Evolutionary conservation across 2,797 vertebrate genomes (phyloP).

Genomic region (Pteropus rufus): DNA sequence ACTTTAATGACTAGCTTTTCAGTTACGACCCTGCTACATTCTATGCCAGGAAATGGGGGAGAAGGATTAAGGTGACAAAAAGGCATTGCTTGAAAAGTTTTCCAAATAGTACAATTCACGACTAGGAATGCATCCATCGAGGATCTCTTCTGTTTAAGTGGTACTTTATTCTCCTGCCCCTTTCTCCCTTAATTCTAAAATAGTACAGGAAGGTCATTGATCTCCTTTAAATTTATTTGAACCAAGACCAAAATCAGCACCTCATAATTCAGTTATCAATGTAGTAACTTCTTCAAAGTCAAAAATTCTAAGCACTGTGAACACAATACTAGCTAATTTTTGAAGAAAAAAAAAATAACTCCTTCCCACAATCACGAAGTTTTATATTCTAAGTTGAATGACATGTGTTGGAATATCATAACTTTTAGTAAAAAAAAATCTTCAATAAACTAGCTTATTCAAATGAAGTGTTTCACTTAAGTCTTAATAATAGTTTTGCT

Average conservation of each 20-base stretch:
- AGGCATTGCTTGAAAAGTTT: slow-evolving; percentile 35
- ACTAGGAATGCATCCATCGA: slow-evolving; percentile 8
- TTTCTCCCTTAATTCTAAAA: not conserved
- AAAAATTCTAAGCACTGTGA: slow-evolving; percentile 52
- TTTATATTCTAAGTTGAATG: not conserved
- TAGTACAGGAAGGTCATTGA: not conserved
- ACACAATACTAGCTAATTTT: slow-evolving; percentile 34
- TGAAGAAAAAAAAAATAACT: not conserved
- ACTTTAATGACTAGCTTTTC: not conserved
- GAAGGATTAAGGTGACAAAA: not conserved
- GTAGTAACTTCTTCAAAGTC: not conserved
- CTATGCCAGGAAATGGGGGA: not conserved
- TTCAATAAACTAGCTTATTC: slow-evolving; percentile 49
- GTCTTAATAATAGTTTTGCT: not conserved
- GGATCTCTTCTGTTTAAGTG: not conserved
- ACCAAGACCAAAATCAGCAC: slow-evolving; percentile 24
- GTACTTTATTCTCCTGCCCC: not conserved
- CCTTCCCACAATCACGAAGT: not conserved
- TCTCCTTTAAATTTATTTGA: not conserved
- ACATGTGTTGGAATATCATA: slow-evolving; percentile 18
- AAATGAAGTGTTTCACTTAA: slow-evolving; percentile 41
- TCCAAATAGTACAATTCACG: not conserved
- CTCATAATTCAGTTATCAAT: slow-evolving; percentile 9
- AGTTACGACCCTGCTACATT: not conserved
- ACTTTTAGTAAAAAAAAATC: slow-evolving; percentile 6